Percentiles rank a stretch among this genome's conserved stretches.
These are phyloP conservation scores for Pantala flavescens DNA, from an alignment of 1,140 invertebrate species.

Conservation along the genomic window DNA sequence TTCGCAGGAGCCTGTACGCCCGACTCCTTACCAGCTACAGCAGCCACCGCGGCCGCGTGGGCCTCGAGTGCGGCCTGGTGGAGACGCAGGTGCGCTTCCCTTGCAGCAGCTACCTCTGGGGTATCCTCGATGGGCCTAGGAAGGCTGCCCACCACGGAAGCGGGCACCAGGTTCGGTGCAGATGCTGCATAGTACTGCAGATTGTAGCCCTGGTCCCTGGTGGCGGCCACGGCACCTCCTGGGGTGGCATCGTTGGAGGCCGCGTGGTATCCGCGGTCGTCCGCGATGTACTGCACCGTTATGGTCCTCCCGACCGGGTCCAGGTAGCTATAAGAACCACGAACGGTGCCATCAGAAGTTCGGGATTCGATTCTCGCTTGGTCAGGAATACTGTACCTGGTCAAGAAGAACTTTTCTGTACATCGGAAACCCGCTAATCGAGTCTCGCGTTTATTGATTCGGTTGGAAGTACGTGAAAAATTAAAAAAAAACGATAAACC, in stretches of 20 bases:
- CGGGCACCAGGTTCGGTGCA: background rate
- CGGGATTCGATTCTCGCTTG: constrained; percentile 29
- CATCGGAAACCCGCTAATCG: no score
- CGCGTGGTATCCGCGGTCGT: constrained; percentile 28
- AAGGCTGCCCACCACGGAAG: constrained; percentile 12
- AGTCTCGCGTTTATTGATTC: no score
- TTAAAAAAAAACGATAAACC: no score
- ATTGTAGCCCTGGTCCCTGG: background rate
- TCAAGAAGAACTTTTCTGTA: background rate
- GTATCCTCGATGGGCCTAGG: constrained; percentile 28
- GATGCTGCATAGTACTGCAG: background rate
- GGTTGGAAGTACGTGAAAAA: no score
- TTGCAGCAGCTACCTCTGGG: constrained; percentile 31
- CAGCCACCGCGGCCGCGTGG: constrained; percentile 15
- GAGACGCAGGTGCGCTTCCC: constrained; percentile 27
- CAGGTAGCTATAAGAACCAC: constrained; percentile 33
- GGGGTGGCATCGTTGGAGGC: constrained; percentile 21
- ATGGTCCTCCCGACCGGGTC: constrained; percentile 31
- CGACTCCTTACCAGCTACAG: background rate
- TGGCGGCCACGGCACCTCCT: background rate
- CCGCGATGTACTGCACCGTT: constrained; percentile 31
- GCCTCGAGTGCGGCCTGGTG: constrained; percentile 26
- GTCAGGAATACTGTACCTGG: constrained; percentile 12
- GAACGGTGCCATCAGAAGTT: constrained; percentile 30
- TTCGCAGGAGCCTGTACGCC: background rate